Evolutionary conservation across 2,113 vertebrate species (phyloP).

Genomic region (Centropristis striata): DNA sequence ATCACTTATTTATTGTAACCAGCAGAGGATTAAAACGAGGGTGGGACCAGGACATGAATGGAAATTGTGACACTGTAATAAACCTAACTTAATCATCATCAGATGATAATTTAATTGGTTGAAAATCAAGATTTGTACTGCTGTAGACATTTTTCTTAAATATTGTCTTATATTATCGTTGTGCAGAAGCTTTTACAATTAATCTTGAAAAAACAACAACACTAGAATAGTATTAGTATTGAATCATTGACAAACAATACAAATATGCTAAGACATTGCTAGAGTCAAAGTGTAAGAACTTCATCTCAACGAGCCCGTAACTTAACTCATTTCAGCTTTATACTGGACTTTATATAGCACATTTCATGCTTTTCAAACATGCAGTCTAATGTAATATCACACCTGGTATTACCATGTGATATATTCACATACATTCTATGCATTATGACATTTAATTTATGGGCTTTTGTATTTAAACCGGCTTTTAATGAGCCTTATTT

Average conservation of each 20-base stretch:
- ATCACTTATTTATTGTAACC: not conserved
- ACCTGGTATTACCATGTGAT: too few species aligned
- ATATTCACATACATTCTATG: too few species aligned
- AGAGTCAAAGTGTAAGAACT: not conserved
- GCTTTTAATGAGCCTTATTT: too few species aligned
- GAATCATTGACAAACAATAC: not conserved
- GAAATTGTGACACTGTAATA: not conserved
- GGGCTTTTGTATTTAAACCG: too few species aligned
- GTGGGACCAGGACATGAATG: not conserved
- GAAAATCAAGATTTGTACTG: not conserved
- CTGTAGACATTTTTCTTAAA: not conserved
- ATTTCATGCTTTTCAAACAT: too few species aligned
- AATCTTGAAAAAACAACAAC: not conserved
- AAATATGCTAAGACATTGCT: not conserved
- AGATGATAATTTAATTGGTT: not conserved
- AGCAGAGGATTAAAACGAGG: not conserved
- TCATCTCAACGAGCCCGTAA: not conserved
- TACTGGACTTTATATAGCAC: too few species aligned
- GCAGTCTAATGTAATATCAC: too few species aligned
- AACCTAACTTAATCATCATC: not conserved
- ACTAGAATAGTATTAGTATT: not conserved
- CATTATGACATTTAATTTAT: too few species aligned
- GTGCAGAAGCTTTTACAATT: not conserved
- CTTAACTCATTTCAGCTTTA: too few species aligned
- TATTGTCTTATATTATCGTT: too few species aligned